Percentiles rank a stretch among this genome's conserved stretches.
Conservation (phyloP, 1,140 invertebrate genomes). For the Drosophila virilis region DNA sequence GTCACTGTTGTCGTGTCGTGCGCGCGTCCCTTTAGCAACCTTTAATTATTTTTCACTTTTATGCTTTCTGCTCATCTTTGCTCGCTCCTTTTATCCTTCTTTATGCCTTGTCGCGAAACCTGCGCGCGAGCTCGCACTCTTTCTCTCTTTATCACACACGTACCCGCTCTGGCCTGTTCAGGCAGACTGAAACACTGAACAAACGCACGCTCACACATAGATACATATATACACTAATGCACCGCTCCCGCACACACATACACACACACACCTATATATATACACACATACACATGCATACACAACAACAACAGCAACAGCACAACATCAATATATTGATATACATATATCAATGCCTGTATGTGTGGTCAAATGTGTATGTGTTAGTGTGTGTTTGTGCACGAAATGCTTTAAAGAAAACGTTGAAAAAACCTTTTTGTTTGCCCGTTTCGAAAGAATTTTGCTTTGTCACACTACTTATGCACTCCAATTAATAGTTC, state of each 20-base stretch:
- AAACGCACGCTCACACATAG: constrained; percentile 31
- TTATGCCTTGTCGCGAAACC: constrained; percentile 48
- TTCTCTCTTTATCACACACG: constrained; percentile 35
- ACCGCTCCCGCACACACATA: constrained; percentile 46
- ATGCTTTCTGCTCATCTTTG: constrained; percentile 70
- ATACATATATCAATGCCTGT: constrained; percentile 68
- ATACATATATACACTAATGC: constrained; percentile 46
- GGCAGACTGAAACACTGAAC: constrained; percentile 45
- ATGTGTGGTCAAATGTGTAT: constrained; percentile 53
- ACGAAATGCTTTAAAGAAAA: constrained; percentile 74
- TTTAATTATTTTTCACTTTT: constrained; percentile 78
- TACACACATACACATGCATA: constrained; percentile 34
- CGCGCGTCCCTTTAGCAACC: constrained; percentile 52
- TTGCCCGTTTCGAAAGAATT: constrained; percentile 54
- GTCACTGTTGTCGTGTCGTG: constrained; percentile 25
- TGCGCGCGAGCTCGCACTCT: constrained; percentile 57
- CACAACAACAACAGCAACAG: constrained; percentile 59
- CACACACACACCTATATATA: constrained; percentile 35
- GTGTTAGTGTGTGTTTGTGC: constrained; percentile 48
- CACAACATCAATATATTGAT: constrained; percentile 74
- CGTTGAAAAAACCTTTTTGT: constrained; percentile 66
- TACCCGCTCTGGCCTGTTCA: constrained; percentile 45
- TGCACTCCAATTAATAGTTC: constrained; percentile 50
- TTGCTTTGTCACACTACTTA: constrained; percentile 44
- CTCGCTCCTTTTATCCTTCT: constrained; percentile 69